phyloP scores from a whole-genome alignment of 2,888 invertebrate species.

The Cyclophora punctaria region DNA sequence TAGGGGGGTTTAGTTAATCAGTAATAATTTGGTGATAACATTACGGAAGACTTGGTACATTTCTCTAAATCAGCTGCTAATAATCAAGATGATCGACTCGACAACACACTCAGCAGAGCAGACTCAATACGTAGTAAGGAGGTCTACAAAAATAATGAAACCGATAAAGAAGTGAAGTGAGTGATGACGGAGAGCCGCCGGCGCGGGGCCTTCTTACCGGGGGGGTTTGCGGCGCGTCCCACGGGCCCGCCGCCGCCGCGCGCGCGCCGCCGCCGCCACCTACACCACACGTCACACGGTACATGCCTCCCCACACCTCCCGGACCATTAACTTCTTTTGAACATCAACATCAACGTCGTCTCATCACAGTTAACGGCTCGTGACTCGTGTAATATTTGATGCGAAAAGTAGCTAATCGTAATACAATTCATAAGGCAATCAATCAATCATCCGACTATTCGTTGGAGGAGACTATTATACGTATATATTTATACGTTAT shows the following conservation, averaged over 20 bases:
- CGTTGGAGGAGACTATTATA: too few species aligned
- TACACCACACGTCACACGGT: slow-evolving; percentile 60
- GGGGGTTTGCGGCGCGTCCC: slow-evolving; percentile 62
- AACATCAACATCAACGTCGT: neutral
- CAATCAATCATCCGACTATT: too few species aligned
- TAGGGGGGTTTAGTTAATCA: neutral
- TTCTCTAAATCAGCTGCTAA: slow-evolving; percentile 63
- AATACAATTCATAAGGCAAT: too few species aligned
- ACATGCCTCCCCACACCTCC: slow-evolving; percentile 9
- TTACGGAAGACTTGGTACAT: slow-evolving; percentile 45
- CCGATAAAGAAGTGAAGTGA: slow-evolving; percentile 61
- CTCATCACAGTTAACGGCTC: too few species aligned
- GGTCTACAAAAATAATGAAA: slow-evolving; percentile 68
- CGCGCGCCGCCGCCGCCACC: slow-evolving; percentile 65
- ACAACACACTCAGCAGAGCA: slow-evolving; percentile 74
- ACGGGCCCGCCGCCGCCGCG: slow-evolving; percentile 54
- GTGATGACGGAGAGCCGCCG: slow-evolving; percentile 49
- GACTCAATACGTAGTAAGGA: slow-evolving; percentile 65
- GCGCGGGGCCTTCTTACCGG: slow-evolving; percentile 66
- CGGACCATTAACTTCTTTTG: neutral
- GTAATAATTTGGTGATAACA: slow-evolving; percentile 3
- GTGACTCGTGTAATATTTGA: too few species aligned
- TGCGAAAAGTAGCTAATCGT: too few species aligned
- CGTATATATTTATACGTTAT: too few species aligned
- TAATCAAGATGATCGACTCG: slow-evolving; percentile 59